Evolutionary conservation across 2,888 invertebrate species (phyloP).

Genomic region (Strigamia transsilvanica): DNA sequence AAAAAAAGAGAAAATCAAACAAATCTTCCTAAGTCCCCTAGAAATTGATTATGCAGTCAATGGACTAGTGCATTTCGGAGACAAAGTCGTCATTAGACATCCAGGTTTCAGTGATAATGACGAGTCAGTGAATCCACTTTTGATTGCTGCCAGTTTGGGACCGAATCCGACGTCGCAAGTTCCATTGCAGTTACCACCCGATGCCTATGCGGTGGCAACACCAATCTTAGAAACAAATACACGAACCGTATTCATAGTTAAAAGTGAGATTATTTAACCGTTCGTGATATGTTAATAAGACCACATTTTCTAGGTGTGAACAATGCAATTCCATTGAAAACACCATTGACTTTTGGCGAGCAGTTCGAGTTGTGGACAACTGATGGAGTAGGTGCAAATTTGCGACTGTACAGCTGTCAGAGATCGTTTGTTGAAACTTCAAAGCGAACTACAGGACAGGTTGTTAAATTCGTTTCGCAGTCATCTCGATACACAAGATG

Average conservation of each 20-base stretch:
- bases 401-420: background rate
- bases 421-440: background rate
- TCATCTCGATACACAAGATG: background rate
- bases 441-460: background rate
- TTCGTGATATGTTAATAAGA: background rate
- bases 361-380: background rate
- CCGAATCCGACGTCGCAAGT: background rate
- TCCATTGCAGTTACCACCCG: background rate
- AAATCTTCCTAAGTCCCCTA: background rate
- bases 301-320: background rate
- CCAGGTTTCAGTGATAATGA: background rate
- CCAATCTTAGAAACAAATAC: background rate
- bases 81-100: background rate
- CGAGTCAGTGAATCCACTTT: background rate
- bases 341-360: background rate
- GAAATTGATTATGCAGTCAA: background rate
- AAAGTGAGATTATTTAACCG: background rate
- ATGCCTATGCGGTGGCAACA: background rate
- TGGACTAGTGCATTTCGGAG: background rate
- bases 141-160: background rate
- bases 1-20: background rate
- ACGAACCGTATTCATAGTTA: background rate
- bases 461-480: constrained; percentile 1
- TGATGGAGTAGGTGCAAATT: background rate
- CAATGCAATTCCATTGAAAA: background rate